These are phyloP conservation scores for Xerus inauris DNA, from an alignment of 2,113 vertebrate species.

Conservation along the genomic window DNA sequence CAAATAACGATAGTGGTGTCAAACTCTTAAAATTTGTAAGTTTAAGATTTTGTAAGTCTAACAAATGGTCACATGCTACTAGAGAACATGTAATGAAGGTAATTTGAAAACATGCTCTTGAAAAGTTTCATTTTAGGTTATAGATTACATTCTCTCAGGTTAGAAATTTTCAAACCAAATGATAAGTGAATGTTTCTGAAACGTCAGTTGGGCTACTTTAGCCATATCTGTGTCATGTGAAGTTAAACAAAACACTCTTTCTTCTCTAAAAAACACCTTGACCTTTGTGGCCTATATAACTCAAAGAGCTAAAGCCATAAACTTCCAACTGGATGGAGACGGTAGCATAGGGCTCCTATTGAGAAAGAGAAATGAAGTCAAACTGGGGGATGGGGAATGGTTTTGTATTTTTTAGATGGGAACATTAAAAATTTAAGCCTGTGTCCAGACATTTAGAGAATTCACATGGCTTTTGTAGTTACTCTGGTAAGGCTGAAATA, in stretches of 20 bases:
- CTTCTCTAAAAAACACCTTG: conserved; percentile 37
- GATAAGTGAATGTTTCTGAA: conserved; percentile 47
- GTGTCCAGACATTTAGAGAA: neutral
- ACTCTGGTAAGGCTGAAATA: neutral
- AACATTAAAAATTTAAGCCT: conserved; percentile 48
- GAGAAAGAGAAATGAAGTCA: conserved; percentile 56
- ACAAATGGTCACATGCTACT: neutral
- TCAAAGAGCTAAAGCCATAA: conserved; percentile 31
- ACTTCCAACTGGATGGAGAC: conserved; percentile 40
- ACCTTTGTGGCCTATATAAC: conserved; percentile 47
- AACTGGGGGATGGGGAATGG: conserved; percentile 35
- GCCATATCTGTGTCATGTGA: conserved; percentile 8
- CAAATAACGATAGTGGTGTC: neutral
- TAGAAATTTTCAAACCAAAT: conserved; percentile 39
- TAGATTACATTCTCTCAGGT: neutral
- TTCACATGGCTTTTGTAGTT: neutral
- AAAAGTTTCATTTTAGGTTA: neutral
- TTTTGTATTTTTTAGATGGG: conserved; percentile 48
- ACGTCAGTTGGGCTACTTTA: conserved; percentile 4
- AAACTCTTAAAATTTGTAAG: conserved; percentile 10
- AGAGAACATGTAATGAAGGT: neutral
- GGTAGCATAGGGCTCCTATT: neutral
- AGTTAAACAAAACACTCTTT: conserved; percentile 12
- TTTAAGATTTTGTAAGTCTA: neutral
- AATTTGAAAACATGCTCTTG: neutral